A percentile compares a stretch with the other conserved stretches of the same genome.
phyloP scores from a whole-genome alignment of 2,113 vertebrate genomes.

The Ochotona curzoniae region DNA sequence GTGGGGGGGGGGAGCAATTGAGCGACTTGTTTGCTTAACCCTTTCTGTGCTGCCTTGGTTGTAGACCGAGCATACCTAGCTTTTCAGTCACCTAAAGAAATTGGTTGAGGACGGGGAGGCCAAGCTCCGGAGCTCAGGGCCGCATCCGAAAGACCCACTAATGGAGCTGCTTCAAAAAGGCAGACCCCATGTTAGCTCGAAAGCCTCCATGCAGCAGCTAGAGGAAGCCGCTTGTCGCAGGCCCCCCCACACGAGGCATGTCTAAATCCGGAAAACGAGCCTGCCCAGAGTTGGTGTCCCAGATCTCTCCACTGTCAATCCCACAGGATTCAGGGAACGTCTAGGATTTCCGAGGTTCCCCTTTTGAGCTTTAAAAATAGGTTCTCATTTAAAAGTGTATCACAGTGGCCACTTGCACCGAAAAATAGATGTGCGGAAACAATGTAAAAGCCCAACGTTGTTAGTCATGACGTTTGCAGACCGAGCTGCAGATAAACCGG shows the following conservation, averaged over 20 bases:
- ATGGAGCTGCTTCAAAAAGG: constrained; percentile 16
- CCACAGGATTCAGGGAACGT: neutral
- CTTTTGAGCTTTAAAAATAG: neutral
- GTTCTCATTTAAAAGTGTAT: constrained; percentile 38
- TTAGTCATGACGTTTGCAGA: neutral
- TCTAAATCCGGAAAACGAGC: neutral
- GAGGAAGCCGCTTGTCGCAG: neutral
- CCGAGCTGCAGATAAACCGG: neutral
- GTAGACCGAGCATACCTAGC: neutral
- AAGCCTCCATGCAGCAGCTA: neutral
- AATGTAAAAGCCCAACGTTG: neutral
- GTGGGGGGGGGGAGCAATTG: constrained; percentile 30
- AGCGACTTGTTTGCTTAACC: constrained; percentile 56
- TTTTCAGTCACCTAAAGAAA: constrained; percentile 39
- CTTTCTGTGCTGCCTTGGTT: constrained; percentile 42
- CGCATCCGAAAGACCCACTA: constrained; percentile 8
- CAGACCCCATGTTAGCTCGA: neutral
- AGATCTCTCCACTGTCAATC: neutral
- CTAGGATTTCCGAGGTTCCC: neutral
- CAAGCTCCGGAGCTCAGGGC: constrained; percentile 6
- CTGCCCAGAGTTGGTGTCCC: neutral
- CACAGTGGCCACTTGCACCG: neutral
- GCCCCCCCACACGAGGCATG: neutral
- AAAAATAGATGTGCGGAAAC: neutral
- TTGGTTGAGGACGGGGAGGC: constrained; percentile 8